phyloP scores from a whole-genome alignment of 2,888 invertebrate genomes.

The Epirrhoe alternata region DNA sequence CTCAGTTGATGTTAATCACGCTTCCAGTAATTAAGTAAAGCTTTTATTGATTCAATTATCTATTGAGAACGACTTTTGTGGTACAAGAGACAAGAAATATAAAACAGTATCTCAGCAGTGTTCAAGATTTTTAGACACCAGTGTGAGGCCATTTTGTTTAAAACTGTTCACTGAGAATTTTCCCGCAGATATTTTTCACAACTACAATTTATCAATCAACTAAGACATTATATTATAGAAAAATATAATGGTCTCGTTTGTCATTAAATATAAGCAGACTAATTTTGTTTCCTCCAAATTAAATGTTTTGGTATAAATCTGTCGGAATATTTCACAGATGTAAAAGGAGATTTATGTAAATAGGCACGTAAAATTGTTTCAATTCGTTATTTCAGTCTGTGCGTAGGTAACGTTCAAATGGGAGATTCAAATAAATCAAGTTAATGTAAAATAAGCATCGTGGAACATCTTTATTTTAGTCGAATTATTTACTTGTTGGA shows the following conservation, averaged over 20 bases:
- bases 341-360: slow-evolving; percentile 43
- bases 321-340: slow-evolving; percentile 32
- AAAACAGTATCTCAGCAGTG: too few species aligned
- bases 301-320: slow-evolving; percentile 22
- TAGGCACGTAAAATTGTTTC: slow-evolving; percentile 29
- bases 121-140: too few species aligned
- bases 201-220: not conserved
- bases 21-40: too few species aligned
- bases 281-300: not conserved
- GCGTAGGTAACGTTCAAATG: slow-evolving; percentile 33
- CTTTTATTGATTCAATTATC: too few species aligned
- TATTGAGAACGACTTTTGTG: too few species aligned
- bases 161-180: not conserved
- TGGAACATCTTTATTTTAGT: slow-evolving; percentile 47
- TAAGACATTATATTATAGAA: slow-evolving; percentile 1
- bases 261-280: slow-evolving; percentile 9
- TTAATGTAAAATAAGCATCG: slow-evolving; percentile 44
- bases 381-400: slow-evolving; percentile 31
- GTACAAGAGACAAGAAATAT: too few species aligned
- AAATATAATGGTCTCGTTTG: slow-evolving; percentile 11
- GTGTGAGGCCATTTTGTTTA: not conserved
- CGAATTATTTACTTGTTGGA: slow-evolving; percentile 52
- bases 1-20: too few species aligned
- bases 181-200: not conserved
- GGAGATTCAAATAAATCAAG: slow-evolving; percentile 49